Conservation (phyloP, 2,113 vertebrate genomes). For the Bucco capensis region DNA sequence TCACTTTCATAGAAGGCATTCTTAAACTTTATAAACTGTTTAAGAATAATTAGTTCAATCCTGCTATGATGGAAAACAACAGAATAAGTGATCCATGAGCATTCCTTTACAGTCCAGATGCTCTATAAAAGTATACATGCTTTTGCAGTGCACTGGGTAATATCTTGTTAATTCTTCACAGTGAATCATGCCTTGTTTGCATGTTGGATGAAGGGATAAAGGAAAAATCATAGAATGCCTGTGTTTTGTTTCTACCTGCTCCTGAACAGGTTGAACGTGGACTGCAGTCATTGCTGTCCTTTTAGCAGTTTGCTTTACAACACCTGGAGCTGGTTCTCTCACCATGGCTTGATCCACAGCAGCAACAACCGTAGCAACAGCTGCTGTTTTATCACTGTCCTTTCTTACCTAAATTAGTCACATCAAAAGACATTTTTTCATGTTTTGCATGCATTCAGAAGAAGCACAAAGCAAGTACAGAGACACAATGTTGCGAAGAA, state of each 20-base stretch:
- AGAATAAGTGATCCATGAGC: background rate
- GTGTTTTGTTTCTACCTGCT: constrained; percentile 75
- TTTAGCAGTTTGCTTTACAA: constrained; percentile 75
- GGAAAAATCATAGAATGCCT: background rate
- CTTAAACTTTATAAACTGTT: background rate
- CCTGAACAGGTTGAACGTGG: constrained; percentile 74
- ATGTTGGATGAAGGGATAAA: background rate
- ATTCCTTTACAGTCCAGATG: background rate
- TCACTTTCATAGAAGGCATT: constrained; percentile 1
- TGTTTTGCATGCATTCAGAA: background rate
- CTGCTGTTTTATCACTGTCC: constrained; percentile 79
- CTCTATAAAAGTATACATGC: background rate
- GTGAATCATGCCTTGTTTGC: background rate
- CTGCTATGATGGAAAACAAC: background rate
- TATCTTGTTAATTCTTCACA: constrained; percentile 27
- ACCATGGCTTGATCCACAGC: constrained; percentile 89
- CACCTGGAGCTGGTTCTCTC: constrained; percentile 76
- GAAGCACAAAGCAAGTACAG: background rate
- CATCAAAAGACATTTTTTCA: constrained; percentile 47
- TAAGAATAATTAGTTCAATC: constrained; percentile 11
- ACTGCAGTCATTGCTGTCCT: constrained; percentile 77
- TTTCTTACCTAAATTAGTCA: constrained; percentile 74
- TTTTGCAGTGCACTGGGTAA: background rate
- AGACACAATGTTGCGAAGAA: background rate
- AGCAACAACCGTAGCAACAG: constrained; percentile 85